Base-by-base conservation (phyloP, 1,140 invertebrate genomes). In the Idris sp. region DNA sequence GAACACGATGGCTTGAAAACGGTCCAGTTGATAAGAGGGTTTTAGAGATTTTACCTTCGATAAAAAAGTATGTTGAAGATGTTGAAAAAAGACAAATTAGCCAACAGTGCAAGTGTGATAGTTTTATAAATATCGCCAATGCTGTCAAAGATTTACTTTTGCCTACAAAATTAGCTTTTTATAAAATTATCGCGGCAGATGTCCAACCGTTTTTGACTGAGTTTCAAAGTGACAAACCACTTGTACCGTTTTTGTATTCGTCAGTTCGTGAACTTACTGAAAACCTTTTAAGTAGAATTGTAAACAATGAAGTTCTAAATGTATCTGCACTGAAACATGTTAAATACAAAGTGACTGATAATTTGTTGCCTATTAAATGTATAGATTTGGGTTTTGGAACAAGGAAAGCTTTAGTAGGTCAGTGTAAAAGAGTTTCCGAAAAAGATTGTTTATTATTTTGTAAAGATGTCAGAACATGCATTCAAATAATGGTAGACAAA, bases 1-100 rank as follows among this genome's bases (percentile, higher is more conserved):
- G 72, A 9, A 54, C 72, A 10, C 25, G 78, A 28, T 79, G 78
- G 78, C 16, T 79, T 2, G 72, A 77, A 44, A 76, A 79, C 71
- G 41, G 33, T 9, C 11, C 25, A 26, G 78, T 10, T 8, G 40
- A 26, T 2, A 25, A 26, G 13, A 43, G 40, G 10, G 40, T 22
- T 9, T 74, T 31, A n/a, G n/a, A n/a, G n/a, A n/a, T n/a, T n/a
- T n/a, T n/a, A n/a, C n/a, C n/a, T n/a, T n/a, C n/a, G n/a, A n/a
- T n/a, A n/a, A n/a, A n/a, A n/a, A n/a, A 36, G 62, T 33, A 48
- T 16, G 11, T 5, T 8, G 14, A n/a, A n/a, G 40, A 1, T 16
- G 33, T n/a, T n/a, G n/a, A 15, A 38, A 58, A 48, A n/a, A 40
- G n/a, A 4, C 54, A 53, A 15, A 49, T 48, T 31, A 14, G 19